A percentile compares a stretch with the other conserved stretches of the same genome.
phyloP scores from a whole-genome alignment of 2,797 vertebrate genomes.

The Sebastes glaucus region DNA sequence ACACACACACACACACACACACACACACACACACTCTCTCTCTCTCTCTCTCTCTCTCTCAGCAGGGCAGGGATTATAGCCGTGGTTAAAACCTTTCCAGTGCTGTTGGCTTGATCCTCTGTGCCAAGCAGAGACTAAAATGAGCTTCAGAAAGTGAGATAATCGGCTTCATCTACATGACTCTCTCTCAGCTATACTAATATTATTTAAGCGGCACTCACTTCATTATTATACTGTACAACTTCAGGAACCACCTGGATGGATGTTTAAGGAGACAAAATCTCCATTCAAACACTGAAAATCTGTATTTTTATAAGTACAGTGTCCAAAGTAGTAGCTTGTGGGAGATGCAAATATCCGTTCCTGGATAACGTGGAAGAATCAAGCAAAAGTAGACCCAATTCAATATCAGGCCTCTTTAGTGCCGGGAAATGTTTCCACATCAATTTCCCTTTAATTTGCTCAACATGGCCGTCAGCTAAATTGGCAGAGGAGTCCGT shows the following conservation, averaged over 20 bases:
- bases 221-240: conserved; percentile 8
- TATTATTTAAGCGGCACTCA: conserved; percentile 24
- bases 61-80: conserved; percentile 72
- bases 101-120: conserved; percentile 56
- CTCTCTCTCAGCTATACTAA: background rate
- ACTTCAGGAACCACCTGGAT: background rate
- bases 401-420: conserved; percentile 22
- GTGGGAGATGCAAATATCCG: conserved; percentile 33
- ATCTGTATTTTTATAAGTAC: background rate
- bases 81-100: conserved; percentile 65
- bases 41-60: conserved; percentile 31
- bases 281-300: background rate
- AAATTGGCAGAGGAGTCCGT: conserved; percentile 47
- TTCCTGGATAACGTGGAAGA: conserved; percentile 15
- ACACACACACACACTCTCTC: background rate
- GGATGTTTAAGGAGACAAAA: background rate
- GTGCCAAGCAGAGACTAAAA: conserved; percentile 60
- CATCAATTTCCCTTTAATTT: conserved; percentile 48
- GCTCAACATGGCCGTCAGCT: conserved; percentile 23
- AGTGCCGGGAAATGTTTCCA: conserved; percentile 44
- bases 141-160: conserved; percentile 64
- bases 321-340: background rate
- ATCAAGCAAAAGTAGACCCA: conserved; percentile 27
- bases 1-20: conserved; percentile 24
- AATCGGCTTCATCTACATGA: conserved; percentile 80